These are phyloP conservation scores for Crotalus helleri DNA, from an alignment of 2,113 vertebrate species.

Conservation along the genomic window DNA sequence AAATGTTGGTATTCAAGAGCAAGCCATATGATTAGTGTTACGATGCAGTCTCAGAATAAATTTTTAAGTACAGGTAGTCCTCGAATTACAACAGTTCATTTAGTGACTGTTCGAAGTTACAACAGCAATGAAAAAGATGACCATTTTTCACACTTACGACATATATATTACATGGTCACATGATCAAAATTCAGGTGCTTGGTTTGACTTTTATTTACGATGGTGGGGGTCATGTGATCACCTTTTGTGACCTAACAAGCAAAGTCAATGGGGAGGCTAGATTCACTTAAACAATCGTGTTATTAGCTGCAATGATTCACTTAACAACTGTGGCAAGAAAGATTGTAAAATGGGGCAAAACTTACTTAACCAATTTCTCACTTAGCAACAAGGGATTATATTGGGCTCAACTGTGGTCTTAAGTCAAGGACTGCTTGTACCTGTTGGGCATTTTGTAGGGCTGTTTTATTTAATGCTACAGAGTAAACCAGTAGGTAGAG, in stretches of 20 bases:
- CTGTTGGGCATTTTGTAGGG: neutral
- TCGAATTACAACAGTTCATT: too few species aligned
- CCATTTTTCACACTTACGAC: too few species aligned
- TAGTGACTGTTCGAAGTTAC: too few species aligned
- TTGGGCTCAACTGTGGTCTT: neutral
- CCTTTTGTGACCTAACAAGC: too few species aligned
- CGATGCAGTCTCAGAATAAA: neutral
- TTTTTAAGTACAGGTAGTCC: neutral
- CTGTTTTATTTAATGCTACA: neutral
- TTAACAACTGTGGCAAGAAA: neutral
- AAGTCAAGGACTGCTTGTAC: neutral
- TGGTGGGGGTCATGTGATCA: too few species aligned
- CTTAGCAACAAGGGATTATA: neutral
- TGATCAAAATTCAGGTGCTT: too few species aligned
- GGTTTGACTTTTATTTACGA: too few species aligned
- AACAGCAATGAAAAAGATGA: too few species aligned
- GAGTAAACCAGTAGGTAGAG: neutral
- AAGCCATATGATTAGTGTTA: neutral
- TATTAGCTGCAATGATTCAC: too few species aligned
- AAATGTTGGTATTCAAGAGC: neutral
- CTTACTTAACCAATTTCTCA: neutral
- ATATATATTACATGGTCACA: too few species aligned
- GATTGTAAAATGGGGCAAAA: neutral
- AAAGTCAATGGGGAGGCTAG: too few species aligned
- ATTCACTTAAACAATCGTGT: neutral